These are phyloP conservation scores for Microhierax caerulescens DNA, from an alignment of 2,797 vertebrate species.

Conservation along the genomic window DNA sequence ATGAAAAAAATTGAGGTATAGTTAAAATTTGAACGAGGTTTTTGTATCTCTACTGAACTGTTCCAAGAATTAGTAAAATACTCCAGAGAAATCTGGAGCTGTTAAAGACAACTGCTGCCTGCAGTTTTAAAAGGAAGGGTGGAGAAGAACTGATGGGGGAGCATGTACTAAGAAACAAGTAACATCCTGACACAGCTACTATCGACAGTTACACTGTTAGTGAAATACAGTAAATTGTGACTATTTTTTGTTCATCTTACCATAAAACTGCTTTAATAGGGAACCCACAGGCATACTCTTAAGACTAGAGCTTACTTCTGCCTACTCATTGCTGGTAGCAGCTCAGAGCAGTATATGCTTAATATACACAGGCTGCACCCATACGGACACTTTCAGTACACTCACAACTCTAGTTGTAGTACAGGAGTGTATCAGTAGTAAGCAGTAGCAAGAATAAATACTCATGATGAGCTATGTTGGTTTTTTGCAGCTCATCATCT, in stretches of 20 bases:
- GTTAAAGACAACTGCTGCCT: not conserved
- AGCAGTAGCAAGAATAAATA: not conserved
- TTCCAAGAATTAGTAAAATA: not conserved
- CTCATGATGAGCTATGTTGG: not conserved
- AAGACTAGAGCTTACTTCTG: not conserved
- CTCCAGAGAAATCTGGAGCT: not conserved
- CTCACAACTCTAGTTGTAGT: not conserved
- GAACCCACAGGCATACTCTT: not conserved
- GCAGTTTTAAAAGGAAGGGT: not conserved
- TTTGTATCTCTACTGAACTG: not conserved
- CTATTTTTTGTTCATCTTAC: not conserved
- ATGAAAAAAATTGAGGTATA: not conserved
- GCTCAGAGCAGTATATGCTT: not conserved
- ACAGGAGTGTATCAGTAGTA: not conserved
- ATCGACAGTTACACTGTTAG: not conserved
- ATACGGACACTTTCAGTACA: not conserved
- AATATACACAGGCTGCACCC: not conserved
- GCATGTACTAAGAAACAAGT: not conserved
- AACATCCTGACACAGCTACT: not conserved
- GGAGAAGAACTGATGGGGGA: not conserved
- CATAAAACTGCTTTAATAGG: not conserved
- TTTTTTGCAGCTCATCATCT: not conserved
- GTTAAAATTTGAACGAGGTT: not conserved
- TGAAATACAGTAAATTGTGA: not conserved
- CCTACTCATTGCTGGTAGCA: not conserved